Base-by-base conservation (phyloP, 2,888 invertebrate species). In the Agrotis segetum region DNA sequence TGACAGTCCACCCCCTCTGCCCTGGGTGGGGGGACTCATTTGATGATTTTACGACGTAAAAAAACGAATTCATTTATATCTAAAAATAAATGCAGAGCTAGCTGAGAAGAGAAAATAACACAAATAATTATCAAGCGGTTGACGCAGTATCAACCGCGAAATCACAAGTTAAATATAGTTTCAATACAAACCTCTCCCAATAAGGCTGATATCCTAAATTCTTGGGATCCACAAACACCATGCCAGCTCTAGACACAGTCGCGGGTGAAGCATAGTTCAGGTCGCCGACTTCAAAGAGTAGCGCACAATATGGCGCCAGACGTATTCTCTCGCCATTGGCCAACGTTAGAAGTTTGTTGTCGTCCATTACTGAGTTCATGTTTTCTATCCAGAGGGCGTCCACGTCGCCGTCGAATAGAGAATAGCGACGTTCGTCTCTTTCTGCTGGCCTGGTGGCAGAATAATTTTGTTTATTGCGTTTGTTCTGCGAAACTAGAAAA, bases 351-450 rank as follows among this genome's bases (percentile, higher is more conserved):
- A 99, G 95, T 89, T 98, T 98, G 91, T 99, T 99, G 92, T 99
- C 99, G 89, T 99, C 99, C 99, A 99, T 99, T 2, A 99, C 99
- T 0, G 99, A 99, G 95, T 99, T 99, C 99, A 99, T 99, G 94
- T 99, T 99, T 94, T 99, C 99, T 81, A 99, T 98, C 99, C 99
- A 99, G 53, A 99, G 96, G 0, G 99, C 98, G 95, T 99, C 99
- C 3, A 99, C 99, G 90, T 99, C 99, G 3, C 99, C 99, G 90
- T 99, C 99, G 93, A 99, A 99, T 60, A 99, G 95, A 60, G 99
- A 98, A 91, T 98, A 99, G 73, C 97, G 97, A 67, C 97, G 97
- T 90, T 99, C 98, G 79, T 97, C 96, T 86, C 96, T 97, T 21
- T 98, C 98, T 5, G 97, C 94, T 0, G 98, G 98, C 88, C 97